Evolutionary conservation across 1,140 invertebrate species (phyloP).

Genomic region (Lasioglossum albipes): DNA sequence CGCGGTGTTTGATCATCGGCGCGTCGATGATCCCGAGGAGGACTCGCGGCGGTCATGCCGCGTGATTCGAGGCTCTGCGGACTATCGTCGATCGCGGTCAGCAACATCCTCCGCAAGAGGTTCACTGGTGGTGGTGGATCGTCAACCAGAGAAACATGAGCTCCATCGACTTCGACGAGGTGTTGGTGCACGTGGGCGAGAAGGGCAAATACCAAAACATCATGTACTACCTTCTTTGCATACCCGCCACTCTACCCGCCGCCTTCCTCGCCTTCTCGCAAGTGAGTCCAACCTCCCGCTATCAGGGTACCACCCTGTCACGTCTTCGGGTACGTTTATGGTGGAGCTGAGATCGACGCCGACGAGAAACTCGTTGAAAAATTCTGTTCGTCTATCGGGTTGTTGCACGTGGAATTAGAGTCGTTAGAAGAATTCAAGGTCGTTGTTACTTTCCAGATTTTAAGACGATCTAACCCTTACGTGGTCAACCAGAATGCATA

Average conservation of each 20-base stretch:
- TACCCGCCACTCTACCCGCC: slow-evolving; percentile 84
- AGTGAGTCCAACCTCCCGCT: slow-evolving; percentile 67
- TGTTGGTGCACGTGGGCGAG: slow-evolving; percentile 84
- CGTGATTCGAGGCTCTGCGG: slow-evolving; percentile 55
- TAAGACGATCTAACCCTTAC: no score
- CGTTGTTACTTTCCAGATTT: no score
- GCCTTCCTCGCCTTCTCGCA: slow-evolving; percentile 86
- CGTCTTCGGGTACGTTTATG: no score
- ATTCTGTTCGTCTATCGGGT: no score
- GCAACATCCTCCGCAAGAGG: slow-evolving; percentile 26
- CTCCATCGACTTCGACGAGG: slow-evolving; percentile 85
- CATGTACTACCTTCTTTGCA: slow-evolving; percentile 85
- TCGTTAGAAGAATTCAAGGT: no score
- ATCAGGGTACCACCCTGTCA: no score
- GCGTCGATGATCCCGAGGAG: slow-evolving; percentile 41
- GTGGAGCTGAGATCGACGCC: no score
- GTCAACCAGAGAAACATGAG: slow-evolving; percentile 74
- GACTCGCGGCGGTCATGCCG: slow-evolving; percentile 61
- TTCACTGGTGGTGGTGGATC: slow-evolving; percentile 39
- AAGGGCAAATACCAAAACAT: slow-evolving; percentile 86
- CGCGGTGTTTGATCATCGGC: background rate
- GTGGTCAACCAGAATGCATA: no score
- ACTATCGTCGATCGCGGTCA: slow-evolving; percentile 41
- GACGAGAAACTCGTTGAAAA: no score
- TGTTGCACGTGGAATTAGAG: no score